Base-by-base conservation (phyloP, 2,113 vertebrate species). In the Centropus unirufus region DNA sequence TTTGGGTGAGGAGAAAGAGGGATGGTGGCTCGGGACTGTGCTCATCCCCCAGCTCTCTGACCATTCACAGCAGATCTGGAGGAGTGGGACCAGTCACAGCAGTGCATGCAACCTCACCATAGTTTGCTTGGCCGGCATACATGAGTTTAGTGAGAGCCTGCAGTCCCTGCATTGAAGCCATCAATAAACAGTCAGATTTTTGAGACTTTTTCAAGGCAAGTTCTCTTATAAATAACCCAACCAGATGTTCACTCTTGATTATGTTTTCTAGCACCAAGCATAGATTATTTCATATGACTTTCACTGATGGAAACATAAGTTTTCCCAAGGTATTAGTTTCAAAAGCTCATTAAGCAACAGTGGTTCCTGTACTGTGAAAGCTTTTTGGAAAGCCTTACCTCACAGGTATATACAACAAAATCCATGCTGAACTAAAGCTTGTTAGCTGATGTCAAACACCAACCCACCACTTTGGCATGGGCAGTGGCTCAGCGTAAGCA, bases 221-320 rank as follows among this genome's bases (percentile, higher is more conserved):
- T 70, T 4, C 13, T 62, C 39, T 34, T 46, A 54, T 0, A 36
- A n/a, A 17, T 34, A 74, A 19, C 9, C 29, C 3, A 4, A 39
- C 27, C 34, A 75, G 64, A 14, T 0, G 0, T 30, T 87, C 10
- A 5, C 8, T 58, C 57, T 17, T 0, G 1, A 3, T 36, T 11
- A 40, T 32, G 7, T 16, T 63, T 83, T 67, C 74, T 26, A 29
- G 42, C 15, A 87, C 8, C 11, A 55, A 36, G 15, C 6, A 57
- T 21, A 67, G 9, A 59, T 59, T 63, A 12, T 75, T 40, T 64
- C n/a, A 10, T 49, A 32, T 13, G 20, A 29, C 24, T 80, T 69
- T 64, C 44, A 69, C 17, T 40, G 22, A 40, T 6, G 62, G 24
- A 79, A 64, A 46, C 13, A 46, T n/a, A 55, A 27, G 6, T 15